Evolutionary conservation across 2,113 vertebrate genomes (phyloP), one percentile per base, ranked within the genome.

Genomic region (Corvus hawaiiensis): DNA sequence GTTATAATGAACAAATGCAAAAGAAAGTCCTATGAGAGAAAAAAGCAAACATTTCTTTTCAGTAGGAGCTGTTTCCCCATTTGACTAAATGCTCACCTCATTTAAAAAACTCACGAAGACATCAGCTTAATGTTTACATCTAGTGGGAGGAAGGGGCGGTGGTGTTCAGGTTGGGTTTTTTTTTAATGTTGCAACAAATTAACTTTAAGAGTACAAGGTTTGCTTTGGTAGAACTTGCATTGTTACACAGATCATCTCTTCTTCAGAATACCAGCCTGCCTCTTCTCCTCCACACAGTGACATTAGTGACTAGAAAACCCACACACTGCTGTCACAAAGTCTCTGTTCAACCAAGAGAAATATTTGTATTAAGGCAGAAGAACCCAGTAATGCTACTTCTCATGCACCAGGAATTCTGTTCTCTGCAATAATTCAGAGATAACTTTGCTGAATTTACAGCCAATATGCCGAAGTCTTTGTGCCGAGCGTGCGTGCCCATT

Each of bases 401-500:
- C 48, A 30, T 18, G 52, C 37, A 56, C 13, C 49, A 75, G 52
- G 51, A 87, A 72, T 68, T 75, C 82, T 39, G 11, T 22, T 76
- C 19, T 49, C 27, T 48, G 24, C 41, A 80, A 5, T 27, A 68
- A 83, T 24, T 61, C 27, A 73, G 16, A 33, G 9, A 79, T 17
- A 88, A 1, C 63, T 43, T 13, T 33, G 37, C 30, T 71, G 58
- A 64, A 48, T 13, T 55, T 52, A 72, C 52, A 85, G 54, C 24
- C 20, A 63, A 20, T 3, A 20, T 9, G 39, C 28, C 33, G 14
- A 46, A 55, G 32, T 9, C 22, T 52, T 28, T 64, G 49, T 20
- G 77, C 52, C 0, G 0, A 2, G 1, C 1, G 3, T 16, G 7
- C 1, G 1, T 3, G 9, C 1, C 6, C 26, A 0, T 2, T 62